A percentile compares a stretch with the other conserved stretches of the same genome.
phyloP scores from a whole-genome alignment of 23 tunicate genomes.

The Trididemnum nubilum region DNA sequence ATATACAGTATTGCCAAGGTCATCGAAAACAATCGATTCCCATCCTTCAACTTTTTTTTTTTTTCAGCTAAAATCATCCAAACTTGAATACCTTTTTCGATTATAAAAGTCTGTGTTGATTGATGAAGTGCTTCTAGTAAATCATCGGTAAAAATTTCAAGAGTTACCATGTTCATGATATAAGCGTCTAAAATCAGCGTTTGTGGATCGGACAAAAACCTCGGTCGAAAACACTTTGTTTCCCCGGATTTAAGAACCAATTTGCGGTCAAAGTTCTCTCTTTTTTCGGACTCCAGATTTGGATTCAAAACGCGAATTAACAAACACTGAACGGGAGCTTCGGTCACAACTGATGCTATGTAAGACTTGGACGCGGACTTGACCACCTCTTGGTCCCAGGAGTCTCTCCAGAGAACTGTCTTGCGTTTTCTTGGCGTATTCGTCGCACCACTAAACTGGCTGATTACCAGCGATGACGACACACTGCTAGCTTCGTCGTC shows the following conservation, averaged over 20 bases:
- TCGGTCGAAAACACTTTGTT: conserved; percentile 20
- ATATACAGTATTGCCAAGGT: too few species aligned
- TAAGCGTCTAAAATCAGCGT: conserved; percentile 38
- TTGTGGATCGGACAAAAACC: conserved; percentile 6
- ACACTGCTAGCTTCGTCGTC: conserved; percentile 70
- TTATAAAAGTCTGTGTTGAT: conserved; percentile 43
- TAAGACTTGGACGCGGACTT: conserved; percentile 53
- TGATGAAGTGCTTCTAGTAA: conserved; percentile 34
- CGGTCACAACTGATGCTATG: conserved; percentile 50
- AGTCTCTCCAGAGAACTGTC: conserved; percentile 85
- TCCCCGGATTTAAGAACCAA: neutral
- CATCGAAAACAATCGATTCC: too few species aligned
- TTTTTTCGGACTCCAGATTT: neutral
- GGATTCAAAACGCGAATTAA: neutral
- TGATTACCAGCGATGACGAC: conserved; percentile 52
- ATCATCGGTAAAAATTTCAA: conserved; percentile 48
- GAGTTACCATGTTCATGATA: conserved; percentile 49
- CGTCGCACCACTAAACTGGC: conserved; percentile 30
- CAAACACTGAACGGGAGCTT: conserved; percentile 28
- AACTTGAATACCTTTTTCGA: conserved; percentile 50
- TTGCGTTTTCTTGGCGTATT: conserved; percentile 16
- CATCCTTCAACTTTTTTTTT: too few species aligned
- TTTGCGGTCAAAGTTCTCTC: neutral
- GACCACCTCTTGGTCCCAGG: conserved; percentile 86
- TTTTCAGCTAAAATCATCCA: too few species aligned